Evolutionary conservation across 1,140 invertebrate species (phyloP).

Genomic region (Arion vulgaris): DNA sequence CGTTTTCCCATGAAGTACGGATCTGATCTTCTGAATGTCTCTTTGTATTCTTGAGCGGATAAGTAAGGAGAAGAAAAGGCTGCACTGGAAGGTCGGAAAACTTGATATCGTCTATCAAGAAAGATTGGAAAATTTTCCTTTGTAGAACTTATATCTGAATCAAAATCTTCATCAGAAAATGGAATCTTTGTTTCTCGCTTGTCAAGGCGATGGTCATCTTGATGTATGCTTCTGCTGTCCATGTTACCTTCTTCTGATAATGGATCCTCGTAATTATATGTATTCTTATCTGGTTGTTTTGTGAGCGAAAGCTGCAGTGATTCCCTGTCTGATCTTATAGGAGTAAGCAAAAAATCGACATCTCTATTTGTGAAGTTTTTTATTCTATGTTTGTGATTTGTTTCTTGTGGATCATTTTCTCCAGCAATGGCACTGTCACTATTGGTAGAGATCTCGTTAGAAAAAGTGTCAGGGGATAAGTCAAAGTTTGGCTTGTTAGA

Average conservation of each 20-base stretch:
- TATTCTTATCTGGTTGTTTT: not conserved
- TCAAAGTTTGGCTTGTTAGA: too few relatives aligned
- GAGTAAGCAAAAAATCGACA: too few relatives aligned
- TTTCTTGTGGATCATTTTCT: too few relatives aligned
- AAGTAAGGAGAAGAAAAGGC: not conserved
- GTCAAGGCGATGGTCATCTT: not conserved
- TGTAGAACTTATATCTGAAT: too few relatives aligned
- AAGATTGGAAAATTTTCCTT: not conserved
- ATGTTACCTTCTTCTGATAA: too few relatives aligned
- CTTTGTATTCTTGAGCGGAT: conserved; percentile 21
- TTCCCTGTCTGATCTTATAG: not conserved
- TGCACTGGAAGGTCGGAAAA: not conserved
- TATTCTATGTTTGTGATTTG: too few relatives aligned
- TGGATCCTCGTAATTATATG: not conserved
- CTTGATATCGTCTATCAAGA: not conserved
- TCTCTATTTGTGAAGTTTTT: too few relatives aligned
- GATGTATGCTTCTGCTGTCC: not conserved
- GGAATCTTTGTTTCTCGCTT: not conserved
- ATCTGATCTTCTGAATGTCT: conserved; percentile 15
- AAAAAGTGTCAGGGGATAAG: too few relatives aligned
- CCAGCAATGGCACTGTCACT: too few relatives aligned
- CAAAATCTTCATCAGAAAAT: not conserved
- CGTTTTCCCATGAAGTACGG: conserved; percentile 17
- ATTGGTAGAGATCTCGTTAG: too few relatives aligned
- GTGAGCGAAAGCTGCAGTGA: not conserved